phyloP scores from a whole-genome alignment of 2,797 vertebrate species.

The Phalanger gymnotis region DNA sequence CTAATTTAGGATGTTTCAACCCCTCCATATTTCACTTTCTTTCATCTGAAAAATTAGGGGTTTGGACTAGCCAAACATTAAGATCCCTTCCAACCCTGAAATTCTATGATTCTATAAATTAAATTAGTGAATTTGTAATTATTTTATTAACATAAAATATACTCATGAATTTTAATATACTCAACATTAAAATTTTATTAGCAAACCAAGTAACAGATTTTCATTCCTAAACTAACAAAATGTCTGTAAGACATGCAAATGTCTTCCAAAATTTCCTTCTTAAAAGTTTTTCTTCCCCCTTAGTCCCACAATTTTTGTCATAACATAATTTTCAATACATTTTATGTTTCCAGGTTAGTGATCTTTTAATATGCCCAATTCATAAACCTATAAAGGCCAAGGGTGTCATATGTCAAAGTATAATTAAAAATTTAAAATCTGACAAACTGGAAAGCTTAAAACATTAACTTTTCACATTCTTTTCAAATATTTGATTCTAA shows the following conservation, averaged over 20 bases:
- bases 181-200: slow-evolving; percentile 26
- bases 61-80: background rate
- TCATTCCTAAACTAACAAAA: slow-evolving; percentile 28
- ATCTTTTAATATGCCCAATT: background rate
- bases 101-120: background rate
- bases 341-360: background rate
- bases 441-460: background rate
- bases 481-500: background rate
- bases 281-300: slow-evolving; percentile 1
- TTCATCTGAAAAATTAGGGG: background rate
- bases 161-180: slow-evolving; percentile 1
- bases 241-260: slow-evolving; percentile 33
- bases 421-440: background rate
- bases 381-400: background rate
- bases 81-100: background rate
- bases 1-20: background rate
- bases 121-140: background rate
- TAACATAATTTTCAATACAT: background rate
- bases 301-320: slow-evolving; percentile 8
- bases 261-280: slow-evolving; percentile 25
- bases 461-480: slow-evolving; percentile 8
- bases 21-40: background rate
- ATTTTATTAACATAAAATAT: background rate
- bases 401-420: background rate
- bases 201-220: slow-evolving; percentile 20